Base-by-base conservation (phyloP, 2,797 vertebrate species). In the Acanthopagrus latus region DNA sequence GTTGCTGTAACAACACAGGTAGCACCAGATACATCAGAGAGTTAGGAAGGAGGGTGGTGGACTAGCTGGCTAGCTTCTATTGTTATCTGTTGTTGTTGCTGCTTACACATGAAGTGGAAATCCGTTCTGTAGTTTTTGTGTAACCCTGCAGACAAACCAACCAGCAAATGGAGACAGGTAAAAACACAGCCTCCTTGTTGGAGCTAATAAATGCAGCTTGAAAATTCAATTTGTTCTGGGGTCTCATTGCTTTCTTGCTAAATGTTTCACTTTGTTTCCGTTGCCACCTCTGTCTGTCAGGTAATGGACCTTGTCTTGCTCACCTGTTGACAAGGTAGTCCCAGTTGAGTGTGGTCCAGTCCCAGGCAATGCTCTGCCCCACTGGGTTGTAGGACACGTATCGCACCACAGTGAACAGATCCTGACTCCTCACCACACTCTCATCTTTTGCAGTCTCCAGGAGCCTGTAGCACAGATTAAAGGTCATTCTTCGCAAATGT, bases 261-360 rank as follows among this genome's bases (percentile, higher is more conserved):
- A n/a, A 64, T 13, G 5, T 47, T 5, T 47, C 5, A 50, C 27
- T 6, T 41, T 33, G 41, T 43, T 17, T 38, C 13, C 23, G 46
- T 12, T 46, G 46, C 8, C 27, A 16, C 7, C 20, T 21, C 18
- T 33, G 27, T 4, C 3, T 50, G 73, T 59, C 33, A n/a, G 11
- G 1, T 27, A 9, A 13, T 9, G 7, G 9, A 38, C 25, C 41
- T 51, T 33, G 25, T 10, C 46, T 29, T 23, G 88, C 90, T 82
- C 27, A 99, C 98, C 98, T 97, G 84, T 90, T 87, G 9, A 99
- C 95, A 63, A 99, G 94, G 84, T 96, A 97, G 38, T 97, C 86
- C 98, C 98, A 99, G 94, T 99, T 99, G 70, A 98, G 95, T 0
- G 96, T 96, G 69, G 96, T 93, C 98, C 98, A 99, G 68, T 97